These are phyloP conservation scores for Drosophila truncata DNA, from an alignment of 1,140 invertebrate species.

Conservation along the genomic window DNA sequence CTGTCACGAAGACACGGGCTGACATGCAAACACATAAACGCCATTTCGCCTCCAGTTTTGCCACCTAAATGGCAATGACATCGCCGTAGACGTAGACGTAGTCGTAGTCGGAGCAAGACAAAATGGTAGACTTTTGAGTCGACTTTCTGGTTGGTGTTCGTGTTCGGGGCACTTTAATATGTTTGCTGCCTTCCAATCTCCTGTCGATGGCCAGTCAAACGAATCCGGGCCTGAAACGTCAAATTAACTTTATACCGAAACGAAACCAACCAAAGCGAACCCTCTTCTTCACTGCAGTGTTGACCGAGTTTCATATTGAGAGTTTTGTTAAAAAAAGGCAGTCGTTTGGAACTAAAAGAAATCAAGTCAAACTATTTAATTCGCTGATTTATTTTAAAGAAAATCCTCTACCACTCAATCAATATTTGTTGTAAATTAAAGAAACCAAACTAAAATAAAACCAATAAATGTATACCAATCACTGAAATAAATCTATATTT, in stretches of 20 bases:
- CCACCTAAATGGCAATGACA: slow-evolving; percentile 48
- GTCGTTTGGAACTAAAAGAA: neutral
- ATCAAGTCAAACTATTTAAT: neutral
- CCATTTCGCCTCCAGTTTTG: slow-evolving; percentile 43
- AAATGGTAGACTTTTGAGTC: slow-evolving; percentile 41
- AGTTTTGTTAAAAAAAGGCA: neutral
- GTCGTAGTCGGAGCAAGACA: neutral
- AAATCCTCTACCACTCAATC: neutral
- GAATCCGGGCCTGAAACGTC: slow-evolving; percentile 34
- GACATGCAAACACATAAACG: slow-evolving; percentile 61
- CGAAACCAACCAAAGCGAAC: slow-evolving; percentile 9
- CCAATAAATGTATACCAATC: neutral
- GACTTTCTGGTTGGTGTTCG: slow-evolving; percentile 15
- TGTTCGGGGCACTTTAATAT: slow-evolving; percentile 42
- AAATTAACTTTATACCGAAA: slow-evolving; percentile 31
- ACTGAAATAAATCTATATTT: slow-evolving; percentile 4
- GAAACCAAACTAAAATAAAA: neutral
- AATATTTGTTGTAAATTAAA: neutral
- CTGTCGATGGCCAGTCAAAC: slow-evolving; percentile 41
- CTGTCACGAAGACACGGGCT: slow-evolving; percentile 20
- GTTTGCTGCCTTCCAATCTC: slow-evolving; percentile 11
- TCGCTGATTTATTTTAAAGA: neutral
- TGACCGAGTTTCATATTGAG: slow-evolving; percentile 8
- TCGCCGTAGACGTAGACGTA: slow-evolving; percentile 12
- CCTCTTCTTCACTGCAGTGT: slow-evolving; percentile 9